phyloP scores from a whole-genome alignment of 2,888 invertebrate genomes.

The Aphrophora alni region DNA sequence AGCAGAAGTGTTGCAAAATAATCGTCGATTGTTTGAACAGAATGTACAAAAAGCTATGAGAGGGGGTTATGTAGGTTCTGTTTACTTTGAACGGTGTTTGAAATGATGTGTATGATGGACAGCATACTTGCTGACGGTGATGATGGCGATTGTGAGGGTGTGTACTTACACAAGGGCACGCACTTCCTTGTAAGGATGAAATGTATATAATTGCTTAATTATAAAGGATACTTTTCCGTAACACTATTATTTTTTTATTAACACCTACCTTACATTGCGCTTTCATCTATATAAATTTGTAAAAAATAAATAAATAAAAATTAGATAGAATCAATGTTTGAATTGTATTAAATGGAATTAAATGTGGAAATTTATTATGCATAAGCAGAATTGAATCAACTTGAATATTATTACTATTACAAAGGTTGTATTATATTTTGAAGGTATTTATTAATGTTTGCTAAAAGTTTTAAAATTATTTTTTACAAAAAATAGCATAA shows the following conservation, averaged over 20 bases:
- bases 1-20: slow-evolving; percentile 94
- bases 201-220: not conserved
- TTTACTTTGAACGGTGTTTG: slow-evolving; percentile 95
- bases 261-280: not conserved
- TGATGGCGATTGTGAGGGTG: not conserved
- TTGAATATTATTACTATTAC: not conserved
- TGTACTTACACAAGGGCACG: not conserved
- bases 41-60: slow-evolving; percentile 96
- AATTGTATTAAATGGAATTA: not conserved
- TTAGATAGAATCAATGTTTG: not conserved
- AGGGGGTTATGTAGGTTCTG: slow-evolving; percentile 92
- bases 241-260: not conserved
- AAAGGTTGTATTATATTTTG: not conserved
- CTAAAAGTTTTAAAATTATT: not conserved
- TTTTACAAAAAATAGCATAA: not conserved
- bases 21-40: slow-evolving; percentile 92
- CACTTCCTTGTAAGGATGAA: not conserved
- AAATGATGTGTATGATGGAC: slow-evolving; percentile 68
- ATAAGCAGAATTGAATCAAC: not conserved
- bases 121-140: slow-evolving; percentile 24
- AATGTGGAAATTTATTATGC: not conserved
- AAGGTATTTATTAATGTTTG: not conserved
- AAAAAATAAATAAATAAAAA: not conserved
- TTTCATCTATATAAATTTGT: not conserved
- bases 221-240: not conserved